Conservation (phyloP, 2,888 invertebrate genomes). For the Ypsolopha scabrella region DNA sequence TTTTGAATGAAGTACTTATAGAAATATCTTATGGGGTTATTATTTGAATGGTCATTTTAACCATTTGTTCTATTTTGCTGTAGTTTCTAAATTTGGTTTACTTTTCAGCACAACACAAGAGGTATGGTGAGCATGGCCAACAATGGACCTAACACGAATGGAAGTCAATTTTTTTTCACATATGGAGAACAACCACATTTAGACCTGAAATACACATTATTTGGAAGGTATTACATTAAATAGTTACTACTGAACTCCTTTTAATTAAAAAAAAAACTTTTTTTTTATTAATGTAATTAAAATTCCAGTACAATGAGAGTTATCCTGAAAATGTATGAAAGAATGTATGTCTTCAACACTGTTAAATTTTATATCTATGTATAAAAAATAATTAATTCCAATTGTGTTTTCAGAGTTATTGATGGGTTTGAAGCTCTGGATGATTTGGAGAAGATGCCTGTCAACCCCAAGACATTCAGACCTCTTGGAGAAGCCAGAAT, state of each 20-base stretch:
- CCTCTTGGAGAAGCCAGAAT: constrained; percentile 91
- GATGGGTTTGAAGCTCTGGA: constrained; percentile 97
- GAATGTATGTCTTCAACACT: no score
- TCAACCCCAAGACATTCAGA: constrained; percentile 92
- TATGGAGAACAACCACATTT: constrained; percentile 95
- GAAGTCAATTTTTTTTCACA: constrained; percentile 97
- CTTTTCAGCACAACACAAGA: constrained; percentile 81
- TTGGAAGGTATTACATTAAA: constrained; percentile 87
- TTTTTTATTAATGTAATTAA: no score
- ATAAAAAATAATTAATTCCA: no score
- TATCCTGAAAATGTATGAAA: no score
- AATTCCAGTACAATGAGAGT: no score
- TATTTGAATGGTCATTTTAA: no score
- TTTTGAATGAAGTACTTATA: no score
- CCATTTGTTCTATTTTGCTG: no score
- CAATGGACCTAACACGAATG: constrained; percentile 97
- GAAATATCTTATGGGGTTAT: no score
- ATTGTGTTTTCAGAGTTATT: constrained; percentile 81
- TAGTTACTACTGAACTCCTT: not conserved
- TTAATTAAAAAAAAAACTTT: no score
- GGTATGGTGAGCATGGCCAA: constrained; percentile 98
- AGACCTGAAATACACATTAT: constrained; percentile 96
- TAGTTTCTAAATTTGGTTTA: not conserved
- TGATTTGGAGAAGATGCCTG: constrained; percentile 94
- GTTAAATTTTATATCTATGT: no score